phyloP scores from a whole-genome alignment of 1,140 invertebrate genomes.

The Agrypnia vestita region DNA sequence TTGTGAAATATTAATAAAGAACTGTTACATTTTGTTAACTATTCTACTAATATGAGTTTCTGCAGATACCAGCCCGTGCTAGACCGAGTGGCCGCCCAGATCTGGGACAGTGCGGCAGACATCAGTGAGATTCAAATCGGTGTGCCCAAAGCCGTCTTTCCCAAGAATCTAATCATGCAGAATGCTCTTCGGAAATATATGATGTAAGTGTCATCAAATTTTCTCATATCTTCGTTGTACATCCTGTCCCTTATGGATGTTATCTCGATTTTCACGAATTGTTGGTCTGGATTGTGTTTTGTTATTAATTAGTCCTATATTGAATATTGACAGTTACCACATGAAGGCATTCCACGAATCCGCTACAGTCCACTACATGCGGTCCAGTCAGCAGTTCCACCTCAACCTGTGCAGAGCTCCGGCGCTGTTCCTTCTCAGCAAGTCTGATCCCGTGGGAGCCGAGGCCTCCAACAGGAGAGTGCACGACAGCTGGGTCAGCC shows the following conservation, averaged over 20 bases:
- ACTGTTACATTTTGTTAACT: no score
- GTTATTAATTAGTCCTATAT: no score
- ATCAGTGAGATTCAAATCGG: conserved; percentile 86
- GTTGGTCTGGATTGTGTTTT: no score
- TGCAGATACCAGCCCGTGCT: conserved; percentile 78
- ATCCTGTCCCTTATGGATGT: no score
- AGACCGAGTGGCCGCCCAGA: conserved; percentile 82
- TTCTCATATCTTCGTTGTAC: no score
- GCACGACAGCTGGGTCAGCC: conserved; percentile 78
- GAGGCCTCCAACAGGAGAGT: conserved; percentile 79
- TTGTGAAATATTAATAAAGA: no score
- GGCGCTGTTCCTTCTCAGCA: conserved; percentile 86
- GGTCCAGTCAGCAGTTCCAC: conserved; percentile 88
- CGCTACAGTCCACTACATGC: conserved; percentile 86
- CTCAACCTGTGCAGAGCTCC: conserved; percentile 81
- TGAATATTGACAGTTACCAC: conserved; percentile 76
- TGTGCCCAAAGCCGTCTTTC: conserved; percentile 85
- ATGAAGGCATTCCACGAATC: conserved; percentile 84
- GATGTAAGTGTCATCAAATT: conserved; percentile 73
- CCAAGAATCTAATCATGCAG: conserved; percentile 83
- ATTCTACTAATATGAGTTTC: no score
- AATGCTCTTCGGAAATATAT: conserved; percentile 82
- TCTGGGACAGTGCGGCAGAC: conserved; percentile 92
- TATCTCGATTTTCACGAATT: no score
- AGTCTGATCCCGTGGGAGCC: conserved; percentile 85